A percentile compares a stretch with the other conserved stretches of the same genome.
Conservation (phyloP, 2,113 vertebrate genomes). For the Orientallactaga bullata region DNA sequence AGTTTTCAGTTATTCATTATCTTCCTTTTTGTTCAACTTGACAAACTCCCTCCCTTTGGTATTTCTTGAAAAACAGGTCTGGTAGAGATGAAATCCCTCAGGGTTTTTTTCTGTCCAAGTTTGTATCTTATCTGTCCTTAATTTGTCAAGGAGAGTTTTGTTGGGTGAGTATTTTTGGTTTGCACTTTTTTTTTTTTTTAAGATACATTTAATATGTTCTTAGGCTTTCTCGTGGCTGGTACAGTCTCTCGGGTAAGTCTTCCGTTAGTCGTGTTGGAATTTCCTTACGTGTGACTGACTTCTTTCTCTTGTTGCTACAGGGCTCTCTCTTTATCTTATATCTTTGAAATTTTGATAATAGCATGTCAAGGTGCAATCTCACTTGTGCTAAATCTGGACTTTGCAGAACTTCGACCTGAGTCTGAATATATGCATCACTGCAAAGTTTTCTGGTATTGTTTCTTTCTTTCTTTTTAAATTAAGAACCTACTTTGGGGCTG, state of each 20-base stretch:
- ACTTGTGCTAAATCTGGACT: background rate
- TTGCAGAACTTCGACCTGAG: background rate
- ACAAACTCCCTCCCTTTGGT: background rate
- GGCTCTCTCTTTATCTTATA: background rate
- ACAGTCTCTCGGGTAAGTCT: background rate
- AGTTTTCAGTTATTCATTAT: constrained; percentile 11
- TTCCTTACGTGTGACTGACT: too few relatives aligned
- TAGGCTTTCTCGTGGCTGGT: background rate
- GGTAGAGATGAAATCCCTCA: background rate
- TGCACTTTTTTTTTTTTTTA: background rate
- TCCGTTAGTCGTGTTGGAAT: background rate
- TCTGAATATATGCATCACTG: background rate
- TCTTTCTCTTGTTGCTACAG: background rate
- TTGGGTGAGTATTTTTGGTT: background rate
- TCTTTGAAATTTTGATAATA: background rate
- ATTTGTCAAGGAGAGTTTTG: background rate
- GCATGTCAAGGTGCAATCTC: background rate
- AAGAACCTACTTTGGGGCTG: too few relatives aligned
- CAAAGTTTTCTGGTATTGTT: background rate
- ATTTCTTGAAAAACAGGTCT: constrained; percentile 58
- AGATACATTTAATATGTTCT: background rate
- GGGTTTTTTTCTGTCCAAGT: background rate
- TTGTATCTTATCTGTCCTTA: background rate
- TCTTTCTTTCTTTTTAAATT: background rate
- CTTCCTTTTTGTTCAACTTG: background rate